Percentiles rank a stretch among this genome's conserved stretches.
Evolutionary conservation across 2,113 vertebrate genomes (phyloP).

Genomic region (Oophaga pumilio): DNA sequence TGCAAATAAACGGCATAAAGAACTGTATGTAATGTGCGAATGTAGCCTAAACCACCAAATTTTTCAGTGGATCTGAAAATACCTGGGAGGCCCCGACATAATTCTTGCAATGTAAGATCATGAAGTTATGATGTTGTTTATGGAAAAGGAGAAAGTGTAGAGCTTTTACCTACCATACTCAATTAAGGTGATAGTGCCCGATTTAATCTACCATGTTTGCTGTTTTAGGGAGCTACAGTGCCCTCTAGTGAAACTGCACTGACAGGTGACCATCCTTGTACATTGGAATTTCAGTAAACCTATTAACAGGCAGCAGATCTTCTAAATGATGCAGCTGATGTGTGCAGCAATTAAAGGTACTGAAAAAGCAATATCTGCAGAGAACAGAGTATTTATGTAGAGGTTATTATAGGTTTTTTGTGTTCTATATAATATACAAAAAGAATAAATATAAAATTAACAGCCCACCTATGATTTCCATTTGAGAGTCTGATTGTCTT

Average conservation of each 20-base stretch:
- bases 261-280: background rate
- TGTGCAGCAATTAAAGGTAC: background rate
- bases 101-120: background rate
- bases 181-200: background rate
- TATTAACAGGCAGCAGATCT: background rate
- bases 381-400: background rate
- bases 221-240: background rate
- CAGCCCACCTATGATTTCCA: background rate
- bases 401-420: background rate
- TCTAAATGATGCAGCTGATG: background rate
- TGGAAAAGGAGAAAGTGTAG: background rate
- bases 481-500: background rate
- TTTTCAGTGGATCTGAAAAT: background rate
- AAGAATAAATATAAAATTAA: background rate
- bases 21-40: background rate
- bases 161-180: background rate
- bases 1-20: too few relatives aligned
- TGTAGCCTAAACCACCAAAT: background rate
- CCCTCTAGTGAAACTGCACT: background rate
- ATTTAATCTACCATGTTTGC: background rate
- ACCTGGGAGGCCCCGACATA: background rate
- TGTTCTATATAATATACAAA: background rate
- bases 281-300: background rate
- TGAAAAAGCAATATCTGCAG: background rate
- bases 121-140: background rate